phyloP scores from a whole-genome alignment of 2,888 invertebrate genomes.

The Synergus itoensis region DNA sequence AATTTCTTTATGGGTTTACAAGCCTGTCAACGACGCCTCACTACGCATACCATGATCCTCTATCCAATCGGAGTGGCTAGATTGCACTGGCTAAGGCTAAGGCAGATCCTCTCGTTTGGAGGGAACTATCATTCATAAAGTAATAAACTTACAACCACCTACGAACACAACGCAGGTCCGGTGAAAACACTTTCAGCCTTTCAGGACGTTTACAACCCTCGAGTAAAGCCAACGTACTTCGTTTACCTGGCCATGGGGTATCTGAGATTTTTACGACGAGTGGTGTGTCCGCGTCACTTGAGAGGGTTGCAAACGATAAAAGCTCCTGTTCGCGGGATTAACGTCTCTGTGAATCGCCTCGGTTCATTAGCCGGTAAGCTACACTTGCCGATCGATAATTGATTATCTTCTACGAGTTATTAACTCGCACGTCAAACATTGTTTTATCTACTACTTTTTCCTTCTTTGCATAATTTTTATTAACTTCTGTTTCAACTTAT shows the following conservation, averaged over 20 bases:
- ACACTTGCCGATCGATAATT: slow-evolving; percentile 52
- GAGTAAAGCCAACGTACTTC: slow-evolving; percentile 50
- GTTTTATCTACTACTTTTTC: neutral
- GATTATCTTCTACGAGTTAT: slow-evolving; percentile 37
- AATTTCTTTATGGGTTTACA: slow-evolving; percentile 77
- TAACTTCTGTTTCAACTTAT: neutral
- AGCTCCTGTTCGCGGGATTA: slow-evolving; percentile 72
- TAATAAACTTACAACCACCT: slow-evolving; percentile 60
- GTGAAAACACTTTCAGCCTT: slow-evolving; percentile 59
- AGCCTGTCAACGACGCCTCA: slow-evolving; percentile 67
- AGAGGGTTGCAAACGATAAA: slow-evolving; percentile 71
- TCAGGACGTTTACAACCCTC: slow-evolving; percentile 65
- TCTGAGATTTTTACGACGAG: slow-evolving; percentile 71
- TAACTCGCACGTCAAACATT: neutral
- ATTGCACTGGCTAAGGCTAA: slow-evolving; percentile 32
- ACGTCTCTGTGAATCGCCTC: slow-evolving; percentile 61
- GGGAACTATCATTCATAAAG: slow-evolving; percentile 62
- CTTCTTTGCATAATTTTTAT: neutral
- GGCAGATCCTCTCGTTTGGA: slow-evolving; percentile 54
- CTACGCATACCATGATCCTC: slow-evolving; percentile 47
- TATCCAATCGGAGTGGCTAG: slow-evolving; percentile 1
- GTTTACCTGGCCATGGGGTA: slow-evolving; percentile 67
- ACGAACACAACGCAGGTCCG: slow-evolving; percentile 44
- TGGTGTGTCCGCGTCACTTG: slow-evolving; percentile 65
- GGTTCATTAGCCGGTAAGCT: slow-evolving; percentile 63